Conservation (phyloP, 2,888 invertebrate species). For the Scelioninae gen. 2 region DNA sequence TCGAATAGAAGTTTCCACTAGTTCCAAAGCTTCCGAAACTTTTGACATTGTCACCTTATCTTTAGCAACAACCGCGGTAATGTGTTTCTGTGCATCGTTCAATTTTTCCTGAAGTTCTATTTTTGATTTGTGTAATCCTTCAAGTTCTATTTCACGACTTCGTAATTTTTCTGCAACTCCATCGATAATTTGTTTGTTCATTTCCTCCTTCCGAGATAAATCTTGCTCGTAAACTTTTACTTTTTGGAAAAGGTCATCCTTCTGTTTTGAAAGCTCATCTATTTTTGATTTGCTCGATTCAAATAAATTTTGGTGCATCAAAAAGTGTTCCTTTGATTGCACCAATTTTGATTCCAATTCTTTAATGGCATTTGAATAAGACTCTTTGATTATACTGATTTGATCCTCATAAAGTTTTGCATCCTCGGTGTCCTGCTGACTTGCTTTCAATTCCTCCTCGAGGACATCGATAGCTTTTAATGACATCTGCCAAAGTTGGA, state of each 20-base stretch:
- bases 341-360: slow-evolving; percentile 78
- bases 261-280: slow-evolving; percentile 73
- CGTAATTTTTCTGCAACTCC: slow-evolving; percentile 65
- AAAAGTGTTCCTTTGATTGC: slow-evolving; percentile 76
- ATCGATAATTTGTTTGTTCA: slow-evolving; percentile 61
- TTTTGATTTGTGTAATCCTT: slow-evolving; percentile 63
- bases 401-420: slow-evolving; percentile 68
- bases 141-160: slow-evolving; percentile 68
- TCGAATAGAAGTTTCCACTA: slow-evolving; percentile 78
- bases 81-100: slow-evolving; percentile 71
- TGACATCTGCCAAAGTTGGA: slow-evolving; percentile 82
- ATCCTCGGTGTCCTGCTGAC: slow-evolving; percentile 50
- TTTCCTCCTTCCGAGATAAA: slow-evolving; percentile 63
- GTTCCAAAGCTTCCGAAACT: slow-evolving; percentile 78
- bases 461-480: slow-evolving; percentile 81
- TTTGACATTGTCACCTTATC: slow-evolving; percentile 77
- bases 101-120: slow-evolving; percentile 75
- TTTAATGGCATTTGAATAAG: slow-evolving; percentile 77
- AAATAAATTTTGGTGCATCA: slow-evolving; percentile 68
- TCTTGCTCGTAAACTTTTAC: slow-evolving; percentile 60
- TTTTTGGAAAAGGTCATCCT: slow-evolving; percentile 75
- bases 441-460: slow-evolving; percentile 81
- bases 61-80: slow-evolving; percentile 74
- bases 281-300: slow-evolving; percentile 76
- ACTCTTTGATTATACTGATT: slow-evolving; percentile 72